Evolutionary conservation across 2,797 vertebrate species (phyloP), one percentile per base, ranked within the genome.

Genomic region (Propithecus perrieri): DNA sequence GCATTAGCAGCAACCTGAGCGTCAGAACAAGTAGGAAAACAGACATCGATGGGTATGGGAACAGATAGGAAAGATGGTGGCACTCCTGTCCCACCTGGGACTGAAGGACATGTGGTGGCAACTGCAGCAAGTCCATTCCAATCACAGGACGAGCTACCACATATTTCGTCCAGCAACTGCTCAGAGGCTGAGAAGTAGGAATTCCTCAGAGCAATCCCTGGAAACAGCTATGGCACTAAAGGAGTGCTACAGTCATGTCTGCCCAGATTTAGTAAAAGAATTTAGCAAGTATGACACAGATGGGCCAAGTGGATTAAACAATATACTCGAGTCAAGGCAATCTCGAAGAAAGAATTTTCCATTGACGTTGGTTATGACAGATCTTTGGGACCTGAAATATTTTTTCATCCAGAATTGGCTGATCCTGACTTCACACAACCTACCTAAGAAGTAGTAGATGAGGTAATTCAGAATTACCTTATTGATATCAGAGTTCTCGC

Each of bases 251-350:
- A 99, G 99, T 98, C 99, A 99, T 3, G 99, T 99, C 96, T 99
- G 99, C 97, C 99, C 99, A 0, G 99, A 99, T 98, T 99, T 99
- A 91, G 99, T 99, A 76, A 99, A 99, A 98, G 99, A 99, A 99
- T 99, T 99, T 97, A 99, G 96, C 97, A 99, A 99, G 98, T 99
- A 99, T 92, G 99, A 99, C 98, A 99, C 99, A 75, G 99, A 99
- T 65, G 99, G 99, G 97, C 99, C 96, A 99, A 99, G 98, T 99
- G 99, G 99, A 99, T 99, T 98, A 99, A 99, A 98, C 99, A 99
- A 97, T 99, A 99, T 98, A 99, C 99, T 38, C 99, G 99, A 96
- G 98, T 99, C 97, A 99, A 99, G 91, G 98, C 99, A 95, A 99
- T 99, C 98, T 99, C 98, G 98, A 99, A 99, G 99, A 99, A 99